These are phyloP conservation scores for Ptychochromis oligacanthus DNA, from an alignment of 2,113 vertebrate species.

Conservation along the genomic window DNA sequence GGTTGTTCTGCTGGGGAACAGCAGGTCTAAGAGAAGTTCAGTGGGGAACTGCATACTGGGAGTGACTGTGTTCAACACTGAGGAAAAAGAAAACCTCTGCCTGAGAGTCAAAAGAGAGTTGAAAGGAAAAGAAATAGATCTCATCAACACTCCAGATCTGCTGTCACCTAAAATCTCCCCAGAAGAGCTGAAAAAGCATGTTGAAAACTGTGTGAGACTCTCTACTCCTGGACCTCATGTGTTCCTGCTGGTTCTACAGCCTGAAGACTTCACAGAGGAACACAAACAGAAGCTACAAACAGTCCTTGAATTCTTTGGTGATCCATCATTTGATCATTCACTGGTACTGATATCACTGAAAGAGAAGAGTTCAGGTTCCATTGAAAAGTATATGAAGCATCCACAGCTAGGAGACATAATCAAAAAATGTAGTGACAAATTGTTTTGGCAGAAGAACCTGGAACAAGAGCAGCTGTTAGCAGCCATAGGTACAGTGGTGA, in stretches of 20 bases:
- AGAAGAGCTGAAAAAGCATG: neutral
- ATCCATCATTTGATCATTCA: neutral
- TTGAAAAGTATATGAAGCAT: neutral
- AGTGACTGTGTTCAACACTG: neutral
- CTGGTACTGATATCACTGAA: neutral
- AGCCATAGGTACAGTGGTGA: neutral
- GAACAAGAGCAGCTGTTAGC: neutral
- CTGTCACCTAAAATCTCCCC: neutral
- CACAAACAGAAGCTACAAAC: neutral
- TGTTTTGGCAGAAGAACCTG: neutral
- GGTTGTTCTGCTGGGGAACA: neutral
- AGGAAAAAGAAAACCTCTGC: neutral
- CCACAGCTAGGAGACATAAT: neutral
- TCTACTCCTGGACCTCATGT: neutral
- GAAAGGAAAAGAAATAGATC: neutral
- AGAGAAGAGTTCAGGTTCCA: neutral
- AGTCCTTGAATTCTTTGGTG: neutral
- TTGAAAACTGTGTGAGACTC: neutral
- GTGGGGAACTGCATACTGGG: neutral
- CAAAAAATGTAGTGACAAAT: neutral
- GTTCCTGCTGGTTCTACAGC: neutral
- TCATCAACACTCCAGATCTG: neutral
- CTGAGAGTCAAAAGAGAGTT: neutral
- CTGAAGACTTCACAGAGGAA: neutral
- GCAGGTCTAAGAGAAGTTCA: neutral